Evolutionary conservation across 2,113 vertebrate genomes (phyloP), one percentile per base, ranked within the genome.

Genomic region (Nanorana parkeri): DNA sequence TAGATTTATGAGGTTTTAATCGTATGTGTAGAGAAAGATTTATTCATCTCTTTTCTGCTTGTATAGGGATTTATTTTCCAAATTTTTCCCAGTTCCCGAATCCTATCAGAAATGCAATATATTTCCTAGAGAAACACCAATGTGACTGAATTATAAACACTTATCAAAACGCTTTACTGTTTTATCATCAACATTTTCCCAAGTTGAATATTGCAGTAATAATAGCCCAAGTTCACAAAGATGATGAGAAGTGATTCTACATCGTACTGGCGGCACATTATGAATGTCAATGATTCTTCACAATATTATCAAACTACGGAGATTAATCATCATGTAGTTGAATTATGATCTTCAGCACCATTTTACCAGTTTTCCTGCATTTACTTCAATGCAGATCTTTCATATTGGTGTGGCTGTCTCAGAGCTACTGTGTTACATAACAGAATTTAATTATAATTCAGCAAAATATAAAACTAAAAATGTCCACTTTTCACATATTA

Each of bases 151-250:
- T 58, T 56, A 73, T 56, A 28, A 56, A n/a, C 47, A 21, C 8
- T 63, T 63, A 32, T 73, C 24, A 73, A 73, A 73, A 54, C 24
- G 23, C 55, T 73, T 73, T 73, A 73, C 69, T 32, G 56, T 73
- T 73, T 73, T 56, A 73, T 73, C 69, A 55, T 73, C 69, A 55
- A 56, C 69, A 56, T 73, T 58, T 73, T 71, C 20, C 21, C 47
- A 73, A 58, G 32, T 28, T 73, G 54, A 56, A 73, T 73, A 56
- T 73, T 58, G 51, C 23, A 73, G n/a, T 58, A 73, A 26, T 28
- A 73, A 21, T 58, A 72, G 51, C 24, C 29, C 26, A 56, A 26
- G 26, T 58, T 63, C 52, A 58, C 69, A 73, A 73, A 73, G 32
- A 63, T 26, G 54, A 73, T 58, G 54, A 73, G 55, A 63, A 56